Percentiles rank a stretch among this genome's conserved stretches.
phyloP scores from a whole-genome alignment of 2,113 vertebrate genomes.

The Sakesphorus luctuosus region DNA sequence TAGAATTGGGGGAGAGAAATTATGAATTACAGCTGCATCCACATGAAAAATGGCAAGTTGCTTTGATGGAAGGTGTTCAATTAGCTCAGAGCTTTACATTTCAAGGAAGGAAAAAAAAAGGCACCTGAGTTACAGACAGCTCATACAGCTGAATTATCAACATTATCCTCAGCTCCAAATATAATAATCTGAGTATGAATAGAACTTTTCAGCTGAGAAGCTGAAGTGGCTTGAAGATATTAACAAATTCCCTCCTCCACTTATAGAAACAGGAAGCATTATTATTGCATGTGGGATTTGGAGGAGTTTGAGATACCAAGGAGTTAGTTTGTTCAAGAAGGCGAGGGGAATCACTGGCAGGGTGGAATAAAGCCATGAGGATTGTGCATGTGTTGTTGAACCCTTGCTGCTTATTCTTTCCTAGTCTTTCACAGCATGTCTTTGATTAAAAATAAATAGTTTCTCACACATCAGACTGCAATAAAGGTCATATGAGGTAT shows the following conservation, averaged over 20 bases:
- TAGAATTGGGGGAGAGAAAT: neutral
- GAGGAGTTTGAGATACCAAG: neutral
- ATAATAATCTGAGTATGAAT: neutral
- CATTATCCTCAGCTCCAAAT: neutral
- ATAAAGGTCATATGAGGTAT: neutral
- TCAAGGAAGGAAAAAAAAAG: neutral
- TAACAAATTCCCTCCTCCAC: neutral
- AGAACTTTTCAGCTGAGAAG: neutral
- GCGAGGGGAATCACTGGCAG: neutral
- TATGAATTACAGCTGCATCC: neutral
- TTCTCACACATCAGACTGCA: neutral
- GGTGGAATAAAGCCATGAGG: rapidly evolving
- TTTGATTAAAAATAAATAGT: neutral
- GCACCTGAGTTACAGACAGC: neutral
- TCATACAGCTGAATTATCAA: neutral
- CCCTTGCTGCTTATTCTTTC: neutral
- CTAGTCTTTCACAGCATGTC: neutral
- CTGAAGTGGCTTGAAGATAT: neutral
- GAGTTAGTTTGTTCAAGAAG: neutral
- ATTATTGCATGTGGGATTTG: neutral
- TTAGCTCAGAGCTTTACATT: neutral
- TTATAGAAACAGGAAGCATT: neutral
- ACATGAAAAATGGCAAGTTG: neutral
- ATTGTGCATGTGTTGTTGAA: rapidly evolving
- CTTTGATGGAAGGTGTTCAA: neutral